Conservation (phyloP, 2,888 invertebrate genomes). For the Stenchaetothrips biformis region DNA sequence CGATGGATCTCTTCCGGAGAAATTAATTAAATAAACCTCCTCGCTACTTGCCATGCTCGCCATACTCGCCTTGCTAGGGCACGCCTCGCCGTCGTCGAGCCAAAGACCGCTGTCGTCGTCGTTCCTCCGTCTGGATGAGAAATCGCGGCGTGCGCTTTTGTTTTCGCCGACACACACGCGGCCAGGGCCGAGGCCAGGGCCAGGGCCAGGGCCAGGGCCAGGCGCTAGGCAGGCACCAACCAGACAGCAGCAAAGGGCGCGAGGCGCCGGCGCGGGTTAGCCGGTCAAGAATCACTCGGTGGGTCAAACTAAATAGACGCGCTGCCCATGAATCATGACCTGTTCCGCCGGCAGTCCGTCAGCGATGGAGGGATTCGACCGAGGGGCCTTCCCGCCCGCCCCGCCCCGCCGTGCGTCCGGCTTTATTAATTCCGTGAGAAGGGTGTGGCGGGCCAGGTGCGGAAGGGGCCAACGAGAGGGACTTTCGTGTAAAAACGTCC, state of each 20-base stretch:
- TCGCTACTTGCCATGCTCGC: neutral
- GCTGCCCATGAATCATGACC: neutral
- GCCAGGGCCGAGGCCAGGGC: too few relatives aligned
- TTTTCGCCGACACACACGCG: too few relatives aligned
- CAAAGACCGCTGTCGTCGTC: too few relatives aligned
- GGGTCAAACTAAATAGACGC: neutral
- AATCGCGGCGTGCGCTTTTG: too few relatives aligned
- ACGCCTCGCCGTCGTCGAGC: too few relatives aligned
- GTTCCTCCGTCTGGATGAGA: neutral
- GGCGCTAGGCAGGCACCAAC: too few relatives aligned
- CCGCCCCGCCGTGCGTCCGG: neutral
- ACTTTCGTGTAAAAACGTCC: too few relatives aligned
- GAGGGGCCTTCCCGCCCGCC: neutral
- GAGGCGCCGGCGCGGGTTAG: neutral
- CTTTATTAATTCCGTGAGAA: constrained; percentile 3
- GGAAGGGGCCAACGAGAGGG: neutral
- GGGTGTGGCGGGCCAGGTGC: neutral
- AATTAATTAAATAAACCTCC: constrained; percentile 22
- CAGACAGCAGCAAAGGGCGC: too few relatives aligned
- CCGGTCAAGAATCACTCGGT: neutral
- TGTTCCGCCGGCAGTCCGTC: neutral
- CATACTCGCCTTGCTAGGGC: too few relatives aligned
- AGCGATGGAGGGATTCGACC: neutral
- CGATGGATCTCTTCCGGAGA: constrained; percentile 24
- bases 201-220: too few relatives aligned